phyloP scores from a whole-genome alignment of 2,888 invertebrate genomes.

The Platycheirus albimanus region DNA sequence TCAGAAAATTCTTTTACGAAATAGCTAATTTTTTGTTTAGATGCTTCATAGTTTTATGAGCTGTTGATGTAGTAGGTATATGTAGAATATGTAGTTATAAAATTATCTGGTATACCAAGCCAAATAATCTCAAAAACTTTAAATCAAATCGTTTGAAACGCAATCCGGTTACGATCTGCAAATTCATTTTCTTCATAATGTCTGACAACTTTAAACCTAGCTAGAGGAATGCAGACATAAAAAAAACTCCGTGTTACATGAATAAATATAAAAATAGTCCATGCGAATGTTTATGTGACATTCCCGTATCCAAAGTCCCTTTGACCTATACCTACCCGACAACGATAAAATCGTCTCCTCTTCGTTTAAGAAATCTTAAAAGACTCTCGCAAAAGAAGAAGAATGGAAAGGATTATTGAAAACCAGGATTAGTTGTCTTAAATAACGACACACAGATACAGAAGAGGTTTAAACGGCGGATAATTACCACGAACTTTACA shows the following conservation, averaged over 20 bases:
- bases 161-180: too few species aligned
- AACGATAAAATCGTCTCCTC: slow-evolving; percentile 24
- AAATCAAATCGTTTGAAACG: too few species aligned
- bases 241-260: not conserved
- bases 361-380: not conserved
- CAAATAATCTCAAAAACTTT: too few species aligned
- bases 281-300: not conserved
- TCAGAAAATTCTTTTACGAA: too few species aligned
- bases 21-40: too few species aligned
- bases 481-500: slow-evolving; percentile 62
- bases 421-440: slow-evolving; percentile 37
- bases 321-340: not conserved
- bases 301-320: not conserved
- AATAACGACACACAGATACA: slow-evolving; percentile 5
- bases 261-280: not conserved
- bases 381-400: slow-evolving; percentile 1
- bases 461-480: slow-evolving; percentile 15
- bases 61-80: too few species aligned
- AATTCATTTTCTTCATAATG: too few species aligned
- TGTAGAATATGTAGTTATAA: too few species aligned
- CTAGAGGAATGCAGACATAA: too few species aligned
- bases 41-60: too few species aligned
- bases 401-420: slow-evolving; percentile 1
- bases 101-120: too few species aligned
- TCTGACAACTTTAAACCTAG: too few species aligned